These are phyloP conservation scores for Hirtodrosophila duncani DNA, from an alignment of 2,888 invertebrate genomes.

Conservation along the genomic window DNA sequence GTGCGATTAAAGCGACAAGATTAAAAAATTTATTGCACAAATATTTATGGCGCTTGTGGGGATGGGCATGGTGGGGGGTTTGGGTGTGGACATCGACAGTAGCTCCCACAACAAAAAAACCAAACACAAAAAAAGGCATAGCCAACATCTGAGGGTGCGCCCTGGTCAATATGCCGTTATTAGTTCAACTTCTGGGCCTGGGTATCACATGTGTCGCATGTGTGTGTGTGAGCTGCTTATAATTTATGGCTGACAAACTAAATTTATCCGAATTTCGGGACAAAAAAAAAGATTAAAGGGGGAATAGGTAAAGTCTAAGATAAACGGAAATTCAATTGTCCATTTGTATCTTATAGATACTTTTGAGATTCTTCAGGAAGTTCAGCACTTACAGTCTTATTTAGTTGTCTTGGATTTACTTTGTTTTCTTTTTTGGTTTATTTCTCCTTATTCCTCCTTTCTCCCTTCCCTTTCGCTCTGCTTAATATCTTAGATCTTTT, in stretches of 20 bases:
- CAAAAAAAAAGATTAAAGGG: slow-evolving; percentile 14
- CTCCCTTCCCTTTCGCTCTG: too few species aligned
- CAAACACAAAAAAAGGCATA: slow-evolving; percentile 25
- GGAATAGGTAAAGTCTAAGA: too few species aligned
- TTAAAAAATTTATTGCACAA: slow-evolving; percentile 79
- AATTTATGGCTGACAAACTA: slow-evolving; percentile 56
- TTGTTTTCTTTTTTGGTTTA: too few species aligned
- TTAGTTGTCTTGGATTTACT: too few species aligned
- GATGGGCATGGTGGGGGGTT: too few species aligned
- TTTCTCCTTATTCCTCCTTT: too few species aligned
- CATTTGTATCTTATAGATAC: too few species aligned
- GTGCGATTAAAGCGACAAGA: slow-evolving; percentile 79
- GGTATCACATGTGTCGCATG: slow-evolving; percentile 64
- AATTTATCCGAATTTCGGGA: slow-evolving; percentile 49
- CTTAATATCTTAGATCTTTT: too few species aligned
- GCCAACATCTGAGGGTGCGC: slow-evolving; percentile 51
- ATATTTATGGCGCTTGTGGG: slow-evolving; percentile 79
- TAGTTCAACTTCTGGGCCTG: slow-evolving; percentile 42
- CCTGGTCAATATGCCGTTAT: slow-evolving; percentile 63
- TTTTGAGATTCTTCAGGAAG: too few species aligned
- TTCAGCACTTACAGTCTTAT: too few species aligned
- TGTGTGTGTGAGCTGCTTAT: slow-evolving; percentile 42
- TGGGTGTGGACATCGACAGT: slow-evolving; percentile 34
- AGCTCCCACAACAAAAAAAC: slow-evolving; percentile 25
- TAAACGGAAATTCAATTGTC: too few species aligned